Percentiles rank a stretch among this genome's conserved stretches.
Evolutionary conservation across 2,797 vertebrate genomes (phyloP).

Genomic region (Melanotaenia boesemani): DNA sequence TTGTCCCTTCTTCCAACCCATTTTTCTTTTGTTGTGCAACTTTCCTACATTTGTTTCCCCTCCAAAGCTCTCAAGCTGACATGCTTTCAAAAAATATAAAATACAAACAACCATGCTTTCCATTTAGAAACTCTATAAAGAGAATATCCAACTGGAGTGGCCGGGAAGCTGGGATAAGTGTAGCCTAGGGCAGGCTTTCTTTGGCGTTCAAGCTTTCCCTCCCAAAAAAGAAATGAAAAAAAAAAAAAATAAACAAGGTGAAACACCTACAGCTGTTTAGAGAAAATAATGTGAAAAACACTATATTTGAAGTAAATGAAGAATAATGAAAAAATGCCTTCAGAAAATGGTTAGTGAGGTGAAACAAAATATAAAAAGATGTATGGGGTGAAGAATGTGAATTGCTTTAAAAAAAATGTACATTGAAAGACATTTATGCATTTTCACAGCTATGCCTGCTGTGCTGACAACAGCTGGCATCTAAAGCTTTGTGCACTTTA

Average conservation of each 20-base stretch:
- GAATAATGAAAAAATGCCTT: conserved; percentile 7
- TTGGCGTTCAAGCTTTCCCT: conserved; percentile 7
- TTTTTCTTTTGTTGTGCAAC: conserved; percentile 23
- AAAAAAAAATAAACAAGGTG: conserved; percentile 23
- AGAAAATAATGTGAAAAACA: conserved; percentile 11
- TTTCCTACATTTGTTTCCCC: conserved; percentile 17
- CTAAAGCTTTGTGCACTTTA: conserved; percentile 12
- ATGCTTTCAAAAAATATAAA: conserved; percentile 17
- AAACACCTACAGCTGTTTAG: conserved; percentile 23
- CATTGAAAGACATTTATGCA: not conserved
- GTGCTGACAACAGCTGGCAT: conserved; percentile 6
- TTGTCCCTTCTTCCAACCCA: conserved; percentile 28
- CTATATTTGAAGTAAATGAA: conserved; percentile 1
- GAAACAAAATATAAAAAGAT: conserved; percentile 5
- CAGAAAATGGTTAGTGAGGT: not conserved
- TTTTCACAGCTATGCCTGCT: conserved; percentile 14
- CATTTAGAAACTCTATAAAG: conserved; percentile 43
- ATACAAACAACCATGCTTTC: conserved; percentile 14
- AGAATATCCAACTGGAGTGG: conserved; percentile 39
- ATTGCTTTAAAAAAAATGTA: not conserved
- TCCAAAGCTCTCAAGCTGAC: conserved; percentile 33
- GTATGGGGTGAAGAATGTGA: conserved; percentile 1
- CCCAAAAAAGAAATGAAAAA: not conserved
- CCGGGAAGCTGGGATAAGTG: conserved; percentile 53
- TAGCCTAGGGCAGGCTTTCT: conserved; percentile 51